phyloP scores from a whole-genome alignment of 2,797 vertebrate species.

The Podarcis lilfordi region DNA sequence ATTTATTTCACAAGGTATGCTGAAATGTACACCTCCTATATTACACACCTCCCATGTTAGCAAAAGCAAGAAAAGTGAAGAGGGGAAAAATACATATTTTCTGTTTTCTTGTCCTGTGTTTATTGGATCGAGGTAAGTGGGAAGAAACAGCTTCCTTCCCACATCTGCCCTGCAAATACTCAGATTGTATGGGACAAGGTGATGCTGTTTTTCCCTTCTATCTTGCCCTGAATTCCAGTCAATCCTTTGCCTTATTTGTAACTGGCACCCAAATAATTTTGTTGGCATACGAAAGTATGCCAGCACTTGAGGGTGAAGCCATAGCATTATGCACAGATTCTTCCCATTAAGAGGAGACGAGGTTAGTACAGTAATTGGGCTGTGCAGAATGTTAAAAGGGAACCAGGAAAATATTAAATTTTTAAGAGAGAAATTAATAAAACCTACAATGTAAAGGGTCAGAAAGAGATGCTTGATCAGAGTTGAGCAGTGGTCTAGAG shows the following conservation, averaged over 20 bases:
- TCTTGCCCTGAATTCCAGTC: background rate
- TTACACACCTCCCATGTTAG: background rate
- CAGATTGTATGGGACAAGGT: background rate
- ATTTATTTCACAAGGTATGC: background rate
- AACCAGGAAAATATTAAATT: too few species aligned
- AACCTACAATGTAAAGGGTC: too few species aligned
- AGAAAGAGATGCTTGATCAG: too few species aligned
- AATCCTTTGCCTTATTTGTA: background rate
- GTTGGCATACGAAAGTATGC: background rate
- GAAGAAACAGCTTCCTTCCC: background rate
- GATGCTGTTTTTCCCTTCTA: background rate
- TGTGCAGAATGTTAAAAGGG: too few species aligned
- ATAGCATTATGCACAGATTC: too few species aligned
- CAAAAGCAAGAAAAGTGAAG: background rate
- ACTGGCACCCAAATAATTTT: background rate
- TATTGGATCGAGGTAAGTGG: background rate
- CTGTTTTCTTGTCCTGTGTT: background rate
- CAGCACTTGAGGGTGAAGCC: too few species aligned
- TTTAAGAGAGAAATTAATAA: too few species aligned
- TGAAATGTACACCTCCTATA: background rate
- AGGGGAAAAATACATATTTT: background rate
- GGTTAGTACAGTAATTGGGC: too few species aligned
- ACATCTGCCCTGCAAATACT: background rate
- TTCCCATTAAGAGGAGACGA: too few species aligned
- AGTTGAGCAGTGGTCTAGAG: too few species aligned